Percentiles rank a stretch among this genome's conserved stretches.
Evolutionary conservation across 2,113 vertebrate genomes (phyloP).

Genomic region (Cryptotis parvus): DNA sequence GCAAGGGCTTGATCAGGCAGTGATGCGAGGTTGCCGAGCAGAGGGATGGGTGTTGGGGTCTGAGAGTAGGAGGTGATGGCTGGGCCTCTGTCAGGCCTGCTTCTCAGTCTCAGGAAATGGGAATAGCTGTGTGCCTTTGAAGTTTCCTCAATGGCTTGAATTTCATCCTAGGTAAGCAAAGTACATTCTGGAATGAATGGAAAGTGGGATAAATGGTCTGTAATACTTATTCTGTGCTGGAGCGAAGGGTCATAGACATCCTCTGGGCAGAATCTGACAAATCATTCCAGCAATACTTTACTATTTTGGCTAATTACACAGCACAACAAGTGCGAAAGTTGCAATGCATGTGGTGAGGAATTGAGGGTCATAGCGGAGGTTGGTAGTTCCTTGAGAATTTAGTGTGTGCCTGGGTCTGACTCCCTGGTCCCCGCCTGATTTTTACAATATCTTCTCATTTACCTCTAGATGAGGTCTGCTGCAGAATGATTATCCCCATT

Average conservation of each 20-base stretch:
- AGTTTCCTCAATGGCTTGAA: constrained; percentile 39
- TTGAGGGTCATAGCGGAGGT: too few relatives aligned
- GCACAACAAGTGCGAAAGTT: too few relatives aligned
- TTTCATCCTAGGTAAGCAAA: constrained; percentile 42
- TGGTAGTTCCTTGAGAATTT: too few relatives aligned
- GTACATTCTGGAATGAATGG: neutral
- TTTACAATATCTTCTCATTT: neutral
- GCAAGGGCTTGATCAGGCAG: too few relatives aligned
- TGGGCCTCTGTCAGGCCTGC: neutral
- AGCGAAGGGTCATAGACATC: neutral
- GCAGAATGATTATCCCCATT: constrained; percentile 36
- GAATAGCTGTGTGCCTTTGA: neutral
- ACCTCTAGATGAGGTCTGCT: neutral
- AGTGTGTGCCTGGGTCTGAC: too few relatives aligned
- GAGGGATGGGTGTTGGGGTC: neutral
- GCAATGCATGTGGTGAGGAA: too few relatives aligned
- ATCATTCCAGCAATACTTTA: neutral
- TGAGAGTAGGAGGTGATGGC: neutral
- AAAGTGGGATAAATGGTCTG: neutral
- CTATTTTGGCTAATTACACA: too few relatives aligned
- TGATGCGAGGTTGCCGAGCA: neutral
- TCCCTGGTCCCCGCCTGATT: neutral
- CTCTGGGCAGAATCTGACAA: neutral
- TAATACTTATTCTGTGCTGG: constrained; percentile 3
- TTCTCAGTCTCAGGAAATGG: neutral